A percentile compares a stretch with the other conserved stretches of the same genome.
Conservation (phyloP, 2,113 vertebrate genomes). For the Morone saxatilis region DNA sequence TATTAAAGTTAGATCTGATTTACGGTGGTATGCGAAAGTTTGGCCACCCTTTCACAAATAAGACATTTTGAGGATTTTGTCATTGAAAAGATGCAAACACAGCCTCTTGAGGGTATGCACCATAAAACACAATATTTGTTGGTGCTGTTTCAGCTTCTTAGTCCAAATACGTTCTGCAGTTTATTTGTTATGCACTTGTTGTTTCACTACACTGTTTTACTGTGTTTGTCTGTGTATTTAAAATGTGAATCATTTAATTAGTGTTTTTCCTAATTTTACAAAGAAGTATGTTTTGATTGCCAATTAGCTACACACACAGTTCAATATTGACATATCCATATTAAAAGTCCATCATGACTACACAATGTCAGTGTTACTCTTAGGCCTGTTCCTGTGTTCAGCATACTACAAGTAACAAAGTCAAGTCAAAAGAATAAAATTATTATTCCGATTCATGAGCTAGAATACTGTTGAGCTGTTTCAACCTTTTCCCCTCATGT, state of each 20-base stretch:
- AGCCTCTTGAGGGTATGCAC: no score
- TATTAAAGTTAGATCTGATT: constrained; percentile 6
- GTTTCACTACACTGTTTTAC: not conserved
- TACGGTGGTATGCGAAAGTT: no score
- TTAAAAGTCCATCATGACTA: no score
- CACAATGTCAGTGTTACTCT: not conserved
- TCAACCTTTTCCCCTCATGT: constrained; percentile 46
- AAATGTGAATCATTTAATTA: not conserved
- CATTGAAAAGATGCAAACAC: constrained; percentile 43
- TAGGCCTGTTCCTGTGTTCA: no score
- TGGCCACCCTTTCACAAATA: constrained; percentile 5
- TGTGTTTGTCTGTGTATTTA: not conserved
- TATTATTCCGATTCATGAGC: constrained; percentile 50
- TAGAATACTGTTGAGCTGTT: constrained; percentile 35
- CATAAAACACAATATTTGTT: constrained; percentile 35
- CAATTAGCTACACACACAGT: not conserved
- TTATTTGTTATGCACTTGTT: constrained; percentile 51
- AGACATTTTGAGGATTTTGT: constrained; percentile 21
- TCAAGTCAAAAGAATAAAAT: constrained; percentile 45
- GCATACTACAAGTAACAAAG: not conserved
- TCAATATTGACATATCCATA: not conserved
- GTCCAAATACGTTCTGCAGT: constrained; percentile 24
- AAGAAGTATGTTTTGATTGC: constrained; percentile 11
- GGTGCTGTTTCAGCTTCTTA: constrained; percentile 27
- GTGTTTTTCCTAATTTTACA: not conserved